These are phyloP conservation scores for Agapostemon virescens DNA, from an alignment of 2,888 invertebrate species.

Conservation along the genomic window DNA sequence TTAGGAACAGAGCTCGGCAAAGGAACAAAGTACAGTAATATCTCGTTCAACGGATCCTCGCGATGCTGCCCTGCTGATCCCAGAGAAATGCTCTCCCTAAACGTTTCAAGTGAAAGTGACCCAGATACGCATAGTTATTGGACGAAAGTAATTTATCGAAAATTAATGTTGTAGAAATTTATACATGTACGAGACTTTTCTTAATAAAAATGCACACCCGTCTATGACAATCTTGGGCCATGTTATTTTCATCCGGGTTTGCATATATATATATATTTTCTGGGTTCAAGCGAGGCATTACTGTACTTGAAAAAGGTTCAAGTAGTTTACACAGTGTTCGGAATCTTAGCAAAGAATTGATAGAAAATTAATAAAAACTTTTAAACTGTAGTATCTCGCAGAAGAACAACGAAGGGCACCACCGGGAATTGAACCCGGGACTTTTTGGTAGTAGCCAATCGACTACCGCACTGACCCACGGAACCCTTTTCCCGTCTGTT, in stretches of 20 bases:
- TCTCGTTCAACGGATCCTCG: neutral
- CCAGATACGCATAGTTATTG: neutral
- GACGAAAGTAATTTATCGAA: neutral
- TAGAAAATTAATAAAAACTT: neutral
- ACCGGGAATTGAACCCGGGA: too few relatives aligned
- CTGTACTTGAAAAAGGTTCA: neutral
- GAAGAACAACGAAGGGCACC: too few relatives aligned
- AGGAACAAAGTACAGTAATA: slow-evolving; percentile 6
- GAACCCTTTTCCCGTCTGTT: too few relatives aligned
- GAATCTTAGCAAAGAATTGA: neutral
- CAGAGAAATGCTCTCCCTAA: neutral
- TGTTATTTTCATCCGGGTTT: neutral
- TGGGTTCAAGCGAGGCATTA: neutral
- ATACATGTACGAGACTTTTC: neutral
- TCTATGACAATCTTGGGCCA: neutral
- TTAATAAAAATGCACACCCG: neutral
- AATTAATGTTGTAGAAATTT: neutral
- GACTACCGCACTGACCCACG: too few relatives aligned
- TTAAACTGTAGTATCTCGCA: too few relatives aligned
- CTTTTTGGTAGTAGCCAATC: too few relatives aligned
- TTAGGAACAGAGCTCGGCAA: neutral
- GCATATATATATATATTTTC: too few relatives aligned
- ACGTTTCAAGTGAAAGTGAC: neutral
- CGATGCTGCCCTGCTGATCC: too few relatives aligned
- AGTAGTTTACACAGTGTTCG: neutral